Evolutionary conservation across 2,888 invertebrate genomes (phyloP), one percentile per base, ranked within the genome.

Genomic region (Xestia c-nigrum): DNA sequence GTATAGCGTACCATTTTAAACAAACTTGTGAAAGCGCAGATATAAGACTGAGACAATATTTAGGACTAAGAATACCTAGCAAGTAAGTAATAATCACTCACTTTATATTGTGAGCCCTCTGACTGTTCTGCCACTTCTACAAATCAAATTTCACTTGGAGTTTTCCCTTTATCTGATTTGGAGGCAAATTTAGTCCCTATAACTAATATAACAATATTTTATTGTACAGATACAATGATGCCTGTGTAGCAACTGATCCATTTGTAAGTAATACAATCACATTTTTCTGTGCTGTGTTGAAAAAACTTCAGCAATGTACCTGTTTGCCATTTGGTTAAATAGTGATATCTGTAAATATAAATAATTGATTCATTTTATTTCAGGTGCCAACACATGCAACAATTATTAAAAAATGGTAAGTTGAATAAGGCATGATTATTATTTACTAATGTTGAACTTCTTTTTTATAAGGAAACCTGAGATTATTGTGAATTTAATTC

Each of bases 11-110:
- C 89, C 97, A 97, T 87, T 97, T 97, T 81, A 97, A 97, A 87
- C 97, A 97, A 85, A 97, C 97, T 40, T 97, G 97, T 88, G 97
- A 97, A 89, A 97, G 97, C 87, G 97, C 97, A 1, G 97, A 97
- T 87, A 90, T 97, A 73, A 93, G 97, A 65, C 87, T 97, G 65
- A 93, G 97, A 65, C 97, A 97, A 85, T 97, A 97, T 90, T 92
- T 97, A 77, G 97, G 97, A 16, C 88, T 97, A 52, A 91, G 90
- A 67, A 86, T 90, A 38, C 89, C 91, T 69, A 92, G 88, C 88
- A 95, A 94, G 95, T 96, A 90, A 90, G 90, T 89, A 46, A 38
- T 61, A 12, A 46, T 43, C 21, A 31, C 31, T n/a, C 14, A 24
- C 19, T 47, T 24, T n/a, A 16, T 6, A 38, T 38, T n/a, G 3